These are phyloP conservation scores for Synergus laeviventris DNA, from an alignment of 2,888 invertebrate genomes.

Conservation along the genomic window DNA sequence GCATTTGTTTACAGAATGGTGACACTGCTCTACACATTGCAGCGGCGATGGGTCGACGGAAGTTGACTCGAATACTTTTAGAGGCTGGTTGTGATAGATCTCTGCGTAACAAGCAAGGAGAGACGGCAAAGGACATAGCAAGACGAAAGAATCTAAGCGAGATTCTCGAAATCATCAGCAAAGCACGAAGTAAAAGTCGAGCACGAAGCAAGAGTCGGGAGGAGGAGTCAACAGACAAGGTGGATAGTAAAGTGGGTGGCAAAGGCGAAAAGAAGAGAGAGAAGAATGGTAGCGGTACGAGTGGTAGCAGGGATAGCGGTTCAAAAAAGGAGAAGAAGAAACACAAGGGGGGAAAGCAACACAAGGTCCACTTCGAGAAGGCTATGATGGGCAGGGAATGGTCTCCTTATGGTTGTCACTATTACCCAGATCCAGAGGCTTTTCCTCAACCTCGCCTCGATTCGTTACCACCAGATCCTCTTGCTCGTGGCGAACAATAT, in stretches of 20 bases:
- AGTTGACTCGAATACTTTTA: conserved; percentile 92
- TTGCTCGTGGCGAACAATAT: conserved; percentile 93
- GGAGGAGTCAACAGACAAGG: conserved; percentile 57
- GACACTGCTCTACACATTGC: conserved; percentile 96
- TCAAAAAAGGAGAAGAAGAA: conserved; percentile 73
- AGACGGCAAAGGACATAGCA: conserved; percentile 94
- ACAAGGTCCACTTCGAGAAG: conserved; percentile 78
- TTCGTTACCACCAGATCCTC: conserved; percentile 90
- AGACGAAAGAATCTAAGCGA: conserved; percentile 90
- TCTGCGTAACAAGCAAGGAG: conserved; percentile 89
- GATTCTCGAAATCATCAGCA: conserved; percentile 85
- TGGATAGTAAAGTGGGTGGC: conserved; percentile 55
- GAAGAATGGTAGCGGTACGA: conserved; percentile 76
- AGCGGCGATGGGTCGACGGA: conserved; percentile 94
- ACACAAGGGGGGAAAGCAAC: conserved; percentile 65
- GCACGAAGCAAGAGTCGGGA: conserved; percentile 65
- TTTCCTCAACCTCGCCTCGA: conserved; percentile 92
- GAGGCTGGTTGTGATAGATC: conserved; percentile 88
- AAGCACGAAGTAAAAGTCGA: conserved; percentile 69
- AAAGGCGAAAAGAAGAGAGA: conserved; percentile 74
- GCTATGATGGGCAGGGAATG: conserved; percentile 77
- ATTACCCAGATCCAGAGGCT: conserved; percentile 89
- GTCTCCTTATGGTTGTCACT: conserved; percentile 95
- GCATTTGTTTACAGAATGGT: conserved; percentile 81
- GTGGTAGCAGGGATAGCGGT: conserved; percentile 77